Evolutionary conservation across 2,888 invertebrate genomes (phyloP), one percentile per base, ranked within the genome.

Genomic region (Patella caerulea): DNA sequence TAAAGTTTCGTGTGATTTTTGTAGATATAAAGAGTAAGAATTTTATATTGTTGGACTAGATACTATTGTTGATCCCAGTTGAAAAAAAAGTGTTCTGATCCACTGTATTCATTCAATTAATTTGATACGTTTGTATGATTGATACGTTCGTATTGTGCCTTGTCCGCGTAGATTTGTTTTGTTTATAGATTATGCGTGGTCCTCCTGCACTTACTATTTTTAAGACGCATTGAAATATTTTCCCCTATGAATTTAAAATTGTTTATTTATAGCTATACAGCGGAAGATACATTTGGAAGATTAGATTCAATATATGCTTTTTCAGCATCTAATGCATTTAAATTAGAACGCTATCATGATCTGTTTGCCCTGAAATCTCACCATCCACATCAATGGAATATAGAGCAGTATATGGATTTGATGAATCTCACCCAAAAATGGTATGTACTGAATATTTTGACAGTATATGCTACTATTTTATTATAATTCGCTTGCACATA

Each of bases 241-340:
- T 76, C 3, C 76, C 77, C 11, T 79, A 78, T 15, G 77, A 73
- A 14, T 79, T 81, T 24, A 82, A 82, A 29, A 71, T 65, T 69
- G 53, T 15, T 70, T 71, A 54, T 19, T 78, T 77, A 54, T 81
- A 89, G 89, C 5, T 83, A 76, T 75, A 92, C 92, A 14, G 92
- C 92, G n/a, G 86, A 89, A 78, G 92, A 92, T 81, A 73, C 82
- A 14, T 92, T 92, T 86, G 91, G 91, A n/a, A 87, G 92, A 56
- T 83, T 92, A 24, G 91, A 91, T 78, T 88, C 89, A 3, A 82
- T 85, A 24, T 84, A 85, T 74, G 88, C 92, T 15, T 91, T 89
- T 74, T 90, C 91, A 71, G 91, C 91, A 15, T 90, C 92, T 15
- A 93, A 93, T 83, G 88, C 92, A 0, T 93, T 93, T 80, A 92